Evolutionary conservation across 2,113 vertebrate genomes (phyloP).

Genomic region (Nothocercus julius): DNA sequence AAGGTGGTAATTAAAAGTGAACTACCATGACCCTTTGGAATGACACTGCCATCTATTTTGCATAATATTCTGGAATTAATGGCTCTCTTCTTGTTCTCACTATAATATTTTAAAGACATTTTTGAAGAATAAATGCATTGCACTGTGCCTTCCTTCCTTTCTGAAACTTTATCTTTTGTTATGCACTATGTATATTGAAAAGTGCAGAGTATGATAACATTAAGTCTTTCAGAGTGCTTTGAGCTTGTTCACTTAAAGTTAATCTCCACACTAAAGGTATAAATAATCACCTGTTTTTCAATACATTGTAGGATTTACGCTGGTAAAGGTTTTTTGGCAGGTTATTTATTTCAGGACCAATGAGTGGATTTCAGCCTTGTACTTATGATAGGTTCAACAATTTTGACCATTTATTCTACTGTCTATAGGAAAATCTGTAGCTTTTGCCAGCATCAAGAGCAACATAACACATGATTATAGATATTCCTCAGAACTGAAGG

Average conservation of each 20-base stretch:
- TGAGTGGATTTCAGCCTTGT: background rate
- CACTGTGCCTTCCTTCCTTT: background rate
- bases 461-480: background rate
- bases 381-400: background rate
- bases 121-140: slow-evolving; percentile 22
- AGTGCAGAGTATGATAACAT: background rate
- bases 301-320: background rate
- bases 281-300: background rate
- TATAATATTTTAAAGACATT: slow-evolving; percentile 29
- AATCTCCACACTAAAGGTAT: background rate
- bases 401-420: background rate
- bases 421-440: background rate
- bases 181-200: background rate
- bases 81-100: background rate
- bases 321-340: background rate
- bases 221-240: background rate
- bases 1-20: slow-evolving; percentile 18
- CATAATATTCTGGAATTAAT: slow-evolving; percentile 20
- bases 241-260: background rate
- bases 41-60: background rate
- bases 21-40: background rate
- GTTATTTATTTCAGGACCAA: background rate
- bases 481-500: background rate
- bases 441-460: background rate
- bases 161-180: background rate